A percentile compares a stretch with the other conserved stretches of the same genome.
phyloP scores from a whole-genome alignment of 2,113 vertebrate species.

The Sclerurus mexicanus region DNA sequence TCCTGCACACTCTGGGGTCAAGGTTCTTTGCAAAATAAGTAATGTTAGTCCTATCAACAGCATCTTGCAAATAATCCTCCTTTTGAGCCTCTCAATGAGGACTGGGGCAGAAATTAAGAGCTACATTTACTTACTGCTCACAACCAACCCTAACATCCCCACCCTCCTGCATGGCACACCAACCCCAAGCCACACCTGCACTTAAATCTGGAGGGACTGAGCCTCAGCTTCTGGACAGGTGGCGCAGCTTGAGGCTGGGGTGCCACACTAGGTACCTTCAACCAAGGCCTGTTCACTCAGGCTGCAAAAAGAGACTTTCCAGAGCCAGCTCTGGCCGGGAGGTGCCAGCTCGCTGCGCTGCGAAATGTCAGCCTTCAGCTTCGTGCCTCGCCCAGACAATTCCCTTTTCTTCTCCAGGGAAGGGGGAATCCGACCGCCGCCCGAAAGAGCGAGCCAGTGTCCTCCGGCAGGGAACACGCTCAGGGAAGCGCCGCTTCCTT shows the following conservation, averaged over 20 bases:
- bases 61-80: background rate
- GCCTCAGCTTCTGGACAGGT: background rate
- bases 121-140: background rate
- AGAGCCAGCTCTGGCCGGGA: background rate
- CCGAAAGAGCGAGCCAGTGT: background rate
- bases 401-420: background rate
- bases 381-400: background rate
- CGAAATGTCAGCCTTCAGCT: background rate
- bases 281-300: background rate
- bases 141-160: fast-evolving
- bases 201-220: too few species aligned
- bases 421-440: background rate
- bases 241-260: fast-evolving
- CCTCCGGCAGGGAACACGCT: fast-evolving
- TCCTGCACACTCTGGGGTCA: background rate
- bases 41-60: background rate
- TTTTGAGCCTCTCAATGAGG: background rate
- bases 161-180: background rate
- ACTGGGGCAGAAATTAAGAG: background rate
- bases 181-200: background rate
- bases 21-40: background rate
- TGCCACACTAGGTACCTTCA: background rate
- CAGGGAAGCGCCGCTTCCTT: fast-evolving
- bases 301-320: background rate
- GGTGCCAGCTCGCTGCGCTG: background rate